Base-by-base conservation (phyloP, 2,113 vertebrate genomes). In the Cisticola juncidis region DNA sequence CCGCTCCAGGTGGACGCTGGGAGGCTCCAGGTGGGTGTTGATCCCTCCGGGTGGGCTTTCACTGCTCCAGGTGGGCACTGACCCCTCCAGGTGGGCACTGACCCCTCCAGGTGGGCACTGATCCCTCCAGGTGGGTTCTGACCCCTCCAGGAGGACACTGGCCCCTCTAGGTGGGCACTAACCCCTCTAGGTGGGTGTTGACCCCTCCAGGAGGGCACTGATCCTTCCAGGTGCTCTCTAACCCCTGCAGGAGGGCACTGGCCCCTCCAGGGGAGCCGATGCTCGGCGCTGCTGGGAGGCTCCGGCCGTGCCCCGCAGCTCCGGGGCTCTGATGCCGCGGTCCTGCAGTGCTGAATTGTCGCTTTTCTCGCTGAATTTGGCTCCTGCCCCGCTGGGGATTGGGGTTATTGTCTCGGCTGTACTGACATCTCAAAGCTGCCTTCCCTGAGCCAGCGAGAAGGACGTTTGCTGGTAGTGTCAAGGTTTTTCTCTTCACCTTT, bases 241-340 rank as follows among this genome's bases (percentile, higher is more conserved):
- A 1, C 7, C 56, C 1, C 15, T 0, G 20, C 51, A 2, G 28
- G 42, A 4, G 1, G n/a, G 81, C 29, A 4, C 50, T 11, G 28
- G 1, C 8, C 61, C 1, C 14, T 0, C 4, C 91, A 42, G 88
- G 85, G 73, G 33, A 31, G 86, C 15, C 40, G 89, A 5, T 56
- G 65, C 62, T 23, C 7, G 38, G 53, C 0, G 22, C 15, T 12
- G 13, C 12, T 1, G 5, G 14, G 51, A 35, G 9, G 36, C 6
- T 60, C 23, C 2, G 6, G 54, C 50, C 2, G 26, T 14, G 54
- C 38, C 40, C 31, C 22, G 1, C 26, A 7, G 60, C 25, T 5
- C 40, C 0, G 50, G 8, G 36, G 6, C 0, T n/a, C 20, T 13
- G 2, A 1, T 26, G 70, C 70, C 12, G 0, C 2, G 7, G 5